Conservation (phyloP, 2,113 vertebrate genomes). For the Illadopsis cleaveri region DNA sequence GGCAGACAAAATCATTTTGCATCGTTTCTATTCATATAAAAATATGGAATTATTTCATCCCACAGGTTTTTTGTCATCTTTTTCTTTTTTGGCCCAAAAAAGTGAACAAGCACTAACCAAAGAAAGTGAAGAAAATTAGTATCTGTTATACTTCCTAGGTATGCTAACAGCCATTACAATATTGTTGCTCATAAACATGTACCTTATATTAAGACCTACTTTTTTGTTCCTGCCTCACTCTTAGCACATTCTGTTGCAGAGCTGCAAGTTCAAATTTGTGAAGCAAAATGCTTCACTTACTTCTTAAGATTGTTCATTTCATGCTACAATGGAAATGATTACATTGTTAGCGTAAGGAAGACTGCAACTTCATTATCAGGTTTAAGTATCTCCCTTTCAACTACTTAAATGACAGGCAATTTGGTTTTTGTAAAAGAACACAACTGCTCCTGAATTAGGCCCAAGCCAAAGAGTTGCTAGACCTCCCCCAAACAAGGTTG, state of each 20-base stretch:
- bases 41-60: neutral
- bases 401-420: conserved; percentile 31
- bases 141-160: neutral
- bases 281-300: conserved; percentile 38
- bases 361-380: conserved; percentile 43
- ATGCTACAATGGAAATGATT: conserved; percentile 39
- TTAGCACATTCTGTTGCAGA: neutral
- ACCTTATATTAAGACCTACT: neutral
- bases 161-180: neutral
- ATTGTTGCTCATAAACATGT: neutral
- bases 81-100: neutral
- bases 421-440: neutral
- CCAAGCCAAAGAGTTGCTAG: neutral
- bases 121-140: neutral
- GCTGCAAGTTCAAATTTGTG: conserved; percentile 1
- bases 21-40: neutral
- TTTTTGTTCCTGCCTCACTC: neutral
- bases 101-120: neutral
- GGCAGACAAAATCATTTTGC: neutral
- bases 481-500: neutral
- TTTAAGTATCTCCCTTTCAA: conserved; percentile 30
- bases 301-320: conserved; percentile 27
- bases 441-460: neutral
- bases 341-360: conserved; percentile 31
- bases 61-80: neutral